phyloP scores from a whole-genome alignment of 2,797 vertebrate species.

The Xyrichtys novacula region DNA sequence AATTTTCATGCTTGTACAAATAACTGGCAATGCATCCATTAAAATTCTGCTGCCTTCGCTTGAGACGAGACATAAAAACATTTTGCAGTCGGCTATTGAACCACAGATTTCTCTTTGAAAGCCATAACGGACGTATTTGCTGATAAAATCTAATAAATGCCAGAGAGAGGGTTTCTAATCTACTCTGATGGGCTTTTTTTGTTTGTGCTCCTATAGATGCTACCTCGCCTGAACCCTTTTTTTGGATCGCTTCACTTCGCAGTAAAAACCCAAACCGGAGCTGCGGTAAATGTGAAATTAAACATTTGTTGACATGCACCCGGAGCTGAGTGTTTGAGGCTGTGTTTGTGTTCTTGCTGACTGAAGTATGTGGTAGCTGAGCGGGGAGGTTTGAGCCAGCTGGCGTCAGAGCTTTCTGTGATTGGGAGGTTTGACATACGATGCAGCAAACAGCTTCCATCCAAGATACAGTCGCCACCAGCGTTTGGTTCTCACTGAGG shows the following conservation, averaged over 20 bases:
- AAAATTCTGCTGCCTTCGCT: not conserved
- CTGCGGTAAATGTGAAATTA: constrained; percentile 6
- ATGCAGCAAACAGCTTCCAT: constrained; percentile 48
- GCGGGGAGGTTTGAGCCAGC: constrained; percentile 43
- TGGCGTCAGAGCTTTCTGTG: constrained; percentile 41
- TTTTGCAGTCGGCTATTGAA: constrained; percentile 9
- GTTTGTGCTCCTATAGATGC: constrained; percentile 12
- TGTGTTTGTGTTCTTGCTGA: constrained; percentile 48
- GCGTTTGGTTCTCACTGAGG: not conserved
- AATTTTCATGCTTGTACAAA: not conserved
- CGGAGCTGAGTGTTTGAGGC: constrained; percentile 27
- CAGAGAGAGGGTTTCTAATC: constrained; percentile 35
- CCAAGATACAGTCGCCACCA: constrained; percentile 8
- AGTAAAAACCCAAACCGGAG: constrained; percentile 14
- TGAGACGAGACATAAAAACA: not conserved
- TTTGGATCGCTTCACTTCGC: constrained; percentile 31
- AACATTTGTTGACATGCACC: constrained; percentile 31
- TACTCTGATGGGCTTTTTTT: constrained; percentile 26
- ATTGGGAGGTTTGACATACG: constrained; percentile 50
- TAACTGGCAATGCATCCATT: not conserved
- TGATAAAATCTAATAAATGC: constrained; percentile 16
- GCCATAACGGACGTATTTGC: constrained; percentile 23
- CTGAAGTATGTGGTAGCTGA: constrained; percentile 50
- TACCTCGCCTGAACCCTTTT: constrained; percentile 15
- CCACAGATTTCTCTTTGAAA: constrained; percentile 8